Conservation (phyloP, 2,797 vertebrate genomes). For the Typhlichthys subterraneus region DNA sequence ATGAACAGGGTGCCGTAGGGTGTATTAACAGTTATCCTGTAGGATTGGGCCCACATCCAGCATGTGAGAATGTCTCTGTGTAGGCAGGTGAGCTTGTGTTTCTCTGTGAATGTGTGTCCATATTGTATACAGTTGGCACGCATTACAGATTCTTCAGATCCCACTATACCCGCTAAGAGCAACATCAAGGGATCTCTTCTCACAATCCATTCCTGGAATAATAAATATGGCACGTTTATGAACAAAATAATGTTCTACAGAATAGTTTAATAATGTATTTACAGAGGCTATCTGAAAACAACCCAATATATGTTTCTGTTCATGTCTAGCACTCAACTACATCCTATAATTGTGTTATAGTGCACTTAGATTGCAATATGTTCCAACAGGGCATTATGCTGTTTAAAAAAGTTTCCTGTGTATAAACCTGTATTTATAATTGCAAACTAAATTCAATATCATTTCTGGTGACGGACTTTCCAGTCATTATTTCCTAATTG, state of each 20-base stretch:
- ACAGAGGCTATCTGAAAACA: not conserved
- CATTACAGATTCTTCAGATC: slow-evolving; percentile 16
- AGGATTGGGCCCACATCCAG: not conserved
- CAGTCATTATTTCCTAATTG: slow-evolving; percentile 64
- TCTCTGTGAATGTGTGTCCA: not conserved
- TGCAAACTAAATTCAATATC: slow-evolving; percentile 66
- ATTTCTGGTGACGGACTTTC: slow-evolving; percentile 56
- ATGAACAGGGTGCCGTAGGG: not conserved
- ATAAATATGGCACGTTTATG: slow-evolving; percentile 6
- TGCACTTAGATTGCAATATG: slow-evolving; percentile 32
- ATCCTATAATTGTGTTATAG: slow-evolving; percentile 38
- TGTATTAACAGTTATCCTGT: not conserved
- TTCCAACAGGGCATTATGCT: slow-evolving; percentile 31
- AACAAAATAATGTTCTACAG: not conserved
- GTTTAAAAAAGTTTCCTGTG: slow-evolving; percentile 37
- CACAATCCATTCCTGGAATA: slow-evolving; percentile 35
- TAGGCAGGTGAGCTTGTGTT: not conserved
- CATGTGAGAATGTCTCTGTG: slow-evolving; percentile 1
- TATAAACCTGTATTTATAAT: slow-evolving; percentile 63
- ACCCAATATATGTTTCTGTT: slow-evolving; percentile 10
- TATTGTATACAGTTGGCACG: slow-evolving; percentile 5
- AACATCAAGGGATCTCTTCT: slow-evolving; percentile 6
- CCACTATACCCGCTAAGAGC: slow-evolving; percentile 29
- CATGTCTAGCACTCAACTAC: slow-evolving; percentile 14
- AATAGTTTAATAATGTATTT: slow-evolving; percentile 19